These are phyloP conservation scores for Pterostichus madidus DNA, from an alignment of 2,888 invertebrate species.

Conservation along the genomic window DNA sequence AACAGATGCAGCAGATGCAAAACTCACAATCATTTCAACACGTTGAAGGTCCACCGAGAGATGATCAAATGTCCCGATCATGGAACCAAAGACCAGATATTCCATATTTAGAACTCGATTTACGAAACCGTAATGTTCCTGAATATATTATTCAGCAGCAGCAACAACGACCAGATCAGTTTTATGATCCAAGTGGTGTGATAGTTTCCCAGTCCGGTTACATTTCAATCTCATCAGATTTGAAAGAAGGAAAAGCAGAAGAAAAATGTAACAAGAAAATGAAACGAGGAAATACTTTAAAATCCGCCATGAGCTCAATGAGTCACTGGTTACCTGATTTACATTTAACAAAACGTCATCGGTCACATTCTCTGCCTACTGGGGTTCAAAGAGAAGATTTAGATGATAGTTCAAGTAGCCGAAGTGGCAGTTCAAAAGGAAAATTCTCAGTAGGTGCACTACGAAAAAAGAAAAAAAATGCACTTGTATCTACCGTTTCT, in stretches of 20 bases:
- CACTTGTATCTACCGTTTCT: slow-evolving; percentile 90
- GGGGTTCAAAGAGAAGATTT: slow-evolving; percentile 82
- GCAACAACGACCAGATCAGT: slow-evolving; percentile 71
- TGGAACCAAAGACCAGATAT: slow-evolving; percentile 76
- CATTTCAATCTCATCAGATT: slow-evolving; percentile 86
- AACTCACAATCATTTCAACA: slow-evolving; percentile 72
- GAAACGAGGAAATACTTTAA: slow-evolving; percentile 84
- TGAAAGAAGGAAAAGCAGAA: slow-evolving; percentile 79
- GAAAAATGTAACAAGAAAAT: slow-evolving; percentile 84
- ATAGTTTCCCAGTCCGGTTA: slow-evolving; percentile 89
- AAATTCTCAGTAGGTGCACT: slow-evolving; percentile 69
- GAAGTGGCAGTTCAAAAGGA: slow-evolving; percentile 69
- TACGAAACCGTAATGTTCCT: slow-evolving; percentile 79
- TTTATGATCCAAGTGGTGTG: slow-evolving; percentile 81
- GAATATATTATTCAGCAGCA: slow-evolving; percentile 75
- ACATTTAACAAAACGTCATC: slow-evolving; percentile 87
- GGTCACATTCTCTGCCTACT: slow-evolving; percentile 90
- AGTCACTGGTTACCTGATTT: slow-evolving; percentile 90
- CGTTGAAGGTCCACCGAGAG: slow-evolving; percentile 69
- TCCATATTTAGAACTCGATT: slow-evolving; percentile 76
- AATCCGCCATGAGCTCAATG: slow-evolving; percentile 89
- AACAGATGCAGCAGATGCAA: slow-evolving; percentile 71
- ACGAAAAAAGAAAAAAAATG: slow-evolving; percentile 88
- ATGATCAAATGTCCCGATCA: slow-evolving; percentile 72
- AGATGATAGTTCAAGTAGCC: slow-evolving; percentile 75